These are phyloP conservation scores for Calosoma granatense DNA, from an alignment of 1,140 invertebrate genomes.

Conservation along the genomic window DNA sequence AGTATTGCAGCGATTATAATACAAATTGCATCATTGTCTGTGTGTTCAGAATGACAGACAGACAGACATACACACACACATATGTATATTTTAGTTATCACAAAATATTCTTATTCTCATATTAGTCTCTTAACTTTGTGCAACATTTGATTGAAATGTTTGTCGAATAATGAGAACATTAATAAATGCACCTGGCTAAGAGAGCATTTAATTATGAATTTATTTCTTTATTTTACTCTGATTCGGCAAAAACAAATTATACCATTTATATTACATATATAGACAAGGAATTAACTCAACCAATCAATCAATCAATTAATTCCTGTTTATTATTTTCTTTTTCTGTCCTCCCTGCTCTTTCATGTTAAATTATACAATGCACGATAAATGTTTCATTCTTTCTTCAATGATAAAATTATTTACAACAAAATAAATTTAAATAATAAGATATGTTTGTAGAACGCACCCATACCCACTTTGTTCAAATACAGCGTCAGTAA, in stretches of 20 bases:
- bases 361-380: background rate
- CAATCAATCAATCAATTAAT: background rate
- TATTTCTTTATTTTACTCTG: background rate
- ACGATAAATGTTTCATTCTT: slow-evolving; percentile 1
- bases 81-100: slow-evolving; percentile 1
- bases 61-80: background rate
- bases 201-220: too few relatives aligned
- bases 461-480: background rate
- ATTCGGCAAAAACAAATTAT: background rate
- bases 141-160: slow-evolving; percentile 2
- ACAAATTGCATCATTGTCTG: slow-evolving; percentile 4
- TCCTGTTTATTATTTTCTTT: background rate
- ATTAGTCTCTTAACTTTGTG: background rate
- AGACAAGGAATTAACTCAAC: background rate
- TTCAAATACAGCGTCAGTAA: background rate
- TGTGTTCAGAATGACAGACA: background rate
- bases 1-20: slow-evolving; percentile 9
- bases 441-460: background rate
- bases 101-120: background rate
- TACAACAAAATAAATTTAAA: slow-evolving; percentile 7
- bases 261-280: background rate
- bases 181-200: background rate
- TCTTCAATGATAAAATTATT: background rate
- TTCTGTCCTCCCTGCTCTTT: background rate
- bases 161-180: background rate